A percentile compares a stretch with the other conserved stretches of the same genome.
These are phyloP conservation scores for Porites australiensis DNA, from an alignment of 64 coral and sea anemone species.

Conservation along the genomic window DNA sequence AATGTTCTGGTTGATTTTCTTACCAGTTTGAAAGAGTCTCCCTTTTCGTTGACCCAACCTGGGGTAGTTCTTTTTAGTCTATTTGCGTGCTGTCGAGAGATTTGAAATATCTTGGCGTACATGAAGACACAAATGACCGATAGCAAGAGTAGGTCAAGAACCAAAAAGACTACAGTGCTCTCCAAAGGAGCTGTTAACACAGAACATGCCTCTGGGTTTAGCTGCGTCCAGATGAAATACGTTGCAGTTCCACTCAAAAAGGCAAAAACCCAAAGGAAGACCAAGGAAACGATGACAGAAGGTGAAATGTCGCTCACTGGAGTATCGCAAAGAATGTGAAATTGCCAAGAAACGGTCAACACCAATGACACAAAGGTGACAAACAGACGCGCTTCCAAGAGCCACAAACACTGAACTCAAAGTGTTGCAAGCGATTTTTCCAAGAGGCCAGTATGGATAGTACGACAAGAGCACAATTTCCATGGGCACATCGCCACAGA, in stretches of 20 bases:
- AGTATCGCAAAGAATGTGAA: conserved; percentile 29
- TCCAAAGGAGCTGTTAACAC: conserved; percentile 3
- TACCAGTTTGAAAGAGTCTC: background rate
- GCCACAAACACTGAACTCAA: conserved; percentile 44
- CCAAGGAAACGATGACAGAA: background rate
- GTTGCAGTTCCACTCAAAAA: background rate
- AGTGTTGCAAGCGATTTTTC: conserved; percentile 3
- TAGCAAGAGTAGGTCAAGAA: conserved; percentile 22
- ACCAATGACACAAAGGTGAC: conserved; percentile 19
- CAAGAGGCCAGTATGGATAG: conserved; percentile 56
- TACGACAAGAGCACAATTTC: conserved; percentile 39
- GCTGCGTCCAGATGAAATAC: background rate
- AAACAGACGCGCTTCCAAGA: conserved; percentile 35
- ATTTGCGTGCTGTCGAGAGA: conserved; percentile 21
- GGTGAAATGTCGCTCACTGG: conserved; percentile 7
- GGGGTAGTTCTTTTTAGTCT: background rate
- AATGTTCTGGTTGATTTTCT: conserved; percentile 60
- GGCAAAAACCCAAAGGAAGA: conserved; percentile 32
- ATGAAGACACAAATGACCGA: conserved; percentile 18
- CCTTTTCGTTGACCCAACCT: background rate
- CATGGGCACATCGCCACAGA: conserved; percentile 38
- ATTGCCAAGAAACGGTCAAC: conserved; percentile 46
- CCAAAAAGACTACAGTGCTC: background rate
- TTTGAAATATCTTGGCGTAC: conserved; percentile 36
- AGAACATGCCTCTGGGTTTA: background rate